phyloP scores from a whole-genome alignment of 2,888 invertebrate genomes.

The Pollenia amentaria region DNA sequence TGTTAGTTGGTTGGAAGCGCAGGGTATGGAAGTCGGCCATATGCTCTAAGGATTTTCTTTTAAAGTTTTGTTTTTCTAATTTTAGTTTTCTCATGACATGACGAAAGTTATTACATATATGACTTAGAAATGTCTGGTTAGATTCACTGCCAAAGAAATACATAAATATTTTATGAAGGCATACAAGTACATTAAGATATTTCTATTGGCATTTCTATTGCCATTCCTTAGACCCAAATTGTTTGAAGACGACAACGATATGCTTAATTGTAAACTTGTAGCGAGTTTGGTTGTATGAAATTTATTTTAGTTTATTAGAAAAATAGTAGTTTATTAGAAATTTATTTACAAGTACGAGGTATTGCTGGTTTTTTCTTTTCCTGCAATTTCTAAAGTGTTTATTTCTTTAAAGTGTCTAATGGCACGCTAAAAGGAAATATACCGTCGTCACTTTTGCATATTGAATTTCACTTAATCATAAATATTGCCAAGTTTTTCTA shows the following conservation, averaged over 20 bases:
- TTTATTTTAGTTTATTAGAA: conserved; percentile 17
- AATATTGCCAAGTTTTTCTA: background rate
- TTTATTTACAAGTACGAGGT: conserved; percentile 9
- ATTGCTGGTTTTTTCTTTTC: conserved; percentile 17
- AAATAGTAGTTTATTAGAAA: conserved; percentile 39
- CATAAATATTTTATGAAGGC: background rate
- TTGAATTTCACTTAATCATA: conserved; percentile 49
- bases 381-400: conserved; percentile 48
- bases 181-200: background rate
- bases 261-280: conserved; percentile 48
- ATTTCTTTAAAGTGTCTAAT: conserved; percentile 39
- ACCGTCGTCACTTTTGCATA: conserved; percentile 50
- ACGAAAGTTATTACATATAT: conserved; percentile 60
- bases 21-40: conserved; percentile 17
- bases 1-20: background rate
- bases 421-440: conserved; percentile 57
- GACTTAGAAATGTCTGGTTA: conserved; percentile 42
- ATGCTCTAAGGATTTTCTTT: conserved; percentile 44
- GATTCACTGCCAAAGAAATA: background rate
- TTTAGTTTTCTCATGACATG: conserved; percentile 60
- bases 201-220: conserved; percentile 17
- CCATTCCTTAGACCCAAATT: background rate
- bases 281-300: background rate
- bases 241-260: conserved; percentile 13
- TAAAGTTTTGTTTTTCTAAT: conserved; percentile 20